phyloP scores from a whole-genome alignment of 2,888 invertebrate genomes.

The Tyria jacobaeae region DNA sequence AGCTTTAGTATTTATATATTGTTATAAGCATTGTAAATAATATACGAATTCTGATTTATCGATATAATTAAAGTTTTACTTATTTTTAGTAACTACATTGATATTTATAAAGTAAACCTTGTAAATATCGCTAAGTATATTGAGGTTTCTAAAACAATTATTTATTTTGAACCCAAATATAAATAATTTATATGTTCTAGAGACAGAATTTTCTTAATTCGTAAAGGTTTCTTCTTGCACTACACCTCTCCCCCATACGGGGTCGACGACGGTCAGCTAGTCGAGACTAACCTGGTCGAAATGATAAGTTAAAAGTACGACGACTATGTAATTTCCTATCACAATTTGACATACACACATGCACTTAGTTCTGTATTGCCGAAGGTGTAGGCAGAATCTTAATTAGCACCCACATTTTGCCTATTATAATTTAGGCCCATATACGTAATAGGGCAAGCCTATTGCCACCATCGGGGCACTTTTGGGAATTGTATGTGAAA shows the following conservation, averaged over 20 bases:
- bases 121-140: slow-evolving; percentile 72
- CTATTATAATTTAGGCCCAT: too few relatives aligned
- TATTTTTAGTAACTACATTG: slow-evolving; percentile 40
- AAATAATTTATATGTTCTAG: neutral
- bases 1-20: slow-evolving; percentile 58
- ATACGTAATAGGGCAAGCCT: too few relatives aligned
- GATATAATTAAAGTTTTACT: slow-evolving; percentile 30
- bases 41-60: slow-evolving; percentile 46
- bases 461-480: too few relatives aligned
- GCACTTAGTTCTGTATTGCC: too few relatives aligned
- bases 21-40: slow-evolving; percentile 50
- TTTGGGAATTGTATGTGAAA: too few relatives aligned
- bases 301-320: too few relatives aligned
- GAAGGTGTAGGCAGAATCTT: too few relatives aligned
- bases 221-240: neutral
- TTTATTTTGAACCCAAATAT: slow-evolving; percentile 27
- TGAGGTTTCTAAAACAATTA: slow-evolving; percentile 52
- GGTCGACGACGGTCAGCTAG: neutral
- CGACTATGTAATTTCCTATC: too few relatives aligned
- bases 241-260: neutral
- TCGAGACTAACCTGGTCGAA: too few relatives aligned
- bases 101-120: slow-evolving; percentile 65
- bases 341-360: too few relatives aligned
- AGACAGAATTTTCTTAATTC: neutral
- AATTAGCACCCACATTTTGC: too few relatives aligned